Evolutionary conservation across 2,113 vertebrate species (phyloP), one percentile per base, ranked within the genome.

Genomic region (Turnix velox): DNA sequence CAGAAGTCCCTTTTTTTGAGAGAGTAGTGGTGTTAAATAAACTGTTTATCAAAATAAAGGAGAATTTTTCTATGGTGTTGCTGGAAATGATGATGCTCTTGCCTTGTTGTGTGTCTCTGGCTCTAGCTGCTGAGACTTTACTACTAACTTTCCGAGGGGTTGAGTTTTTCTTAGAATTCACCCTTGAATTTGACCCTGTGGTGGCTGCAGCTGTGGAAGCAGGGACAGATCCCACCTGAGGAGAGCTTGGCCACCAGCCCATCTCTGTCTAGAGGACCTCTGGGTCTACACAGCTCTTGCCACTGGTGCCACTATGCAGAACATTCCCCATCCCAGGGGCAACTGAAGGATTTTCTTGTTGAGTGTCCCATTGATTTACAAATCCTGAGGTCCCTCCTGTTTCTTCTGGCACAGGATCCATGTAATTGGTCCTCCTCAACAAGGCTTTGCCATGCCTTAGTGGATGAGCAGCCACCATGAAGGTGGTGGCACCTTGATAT

Each of bases 381-480:
- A 69, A 76, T 27, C 40, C 25, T 27, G 27, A 68, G 9, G 52
- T 69, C 57, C 18, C 40, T 67, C 20, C 17, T 11, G 3, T 40
- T 49, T 83, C 46, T 69, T 61, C 42, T 83, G 63, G 59, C 42
- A 52, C 22, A 27, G 68, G 15, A 55, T 30, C 39, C 0, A 4
- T 37, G 14, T 55, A 84, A 42, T 54, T 80, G 2, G 0, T 75
- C 46, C 45, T 74, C 30, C 27, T 92, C 76, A 85, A 7, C 0
- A 7, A 68, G 61, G 31, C 55, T 63, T 65, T 87, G 83, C 69
- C 69, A 39, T n/a, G 59, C 39, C 1, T 2, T 39, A 42, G 24
- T 3, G 8, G 48, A 33, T 0, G 4, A 55, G 39, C 2, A 1
- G 28, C 39, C 0, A 1, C 0, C 2, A 18, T 0, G 11, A 24